phyloP scores from a whole-genome alignment of 2,797 vertebrate species.

The Pogoniulus pusillus region DNA sequence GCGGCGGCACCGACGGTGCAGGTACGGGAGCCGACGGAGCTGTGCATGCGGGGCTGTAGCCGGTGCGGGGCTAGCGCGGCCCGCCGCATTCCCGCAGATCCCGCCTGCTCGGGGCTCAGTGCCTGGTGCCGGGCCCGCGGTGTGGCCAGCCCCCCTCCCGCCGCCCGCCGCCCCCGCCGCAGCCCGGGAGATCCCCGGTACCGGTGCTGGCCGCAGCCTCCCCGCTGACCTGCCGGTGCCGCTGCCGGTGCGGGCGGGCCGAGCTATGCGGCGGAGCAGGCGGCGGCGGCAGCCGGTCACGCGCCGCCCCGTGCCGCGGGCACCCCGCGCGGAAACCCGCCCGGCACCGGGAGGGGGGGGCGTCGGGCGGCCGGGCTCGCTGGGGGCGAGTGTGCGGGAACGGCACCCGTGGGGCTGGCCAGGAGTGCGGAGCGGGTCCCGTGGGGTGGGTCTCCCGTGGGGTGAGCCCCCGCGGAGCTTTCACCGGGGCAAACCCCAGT shows the following conservation, averaged over 20 bases:
- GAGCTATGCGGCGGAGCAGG: slow-evolving; percentile 11
- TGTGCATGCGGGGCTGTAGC: background rate
- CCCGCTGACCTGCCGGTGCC: slow-evolving; percentile 26
- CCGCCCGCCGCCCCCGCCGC: background rate
- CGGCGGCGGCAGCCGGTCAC: slow-evolving; percentile 9
- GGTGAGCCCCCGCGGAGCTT: background rate
- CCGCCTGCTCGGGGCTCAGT: background rate
- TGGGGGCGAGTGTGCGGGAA: background rate
- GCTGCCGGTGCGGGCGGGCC: background rate
- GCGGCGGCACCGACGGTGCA: background rate
- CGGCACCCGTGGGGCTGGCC: background rate
- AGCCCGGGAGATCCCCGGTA: background rate
- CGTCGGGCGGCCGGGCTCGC: background rate
- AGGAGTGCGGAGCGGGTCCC: background rate
- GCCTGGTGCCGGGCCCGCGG: background rate
- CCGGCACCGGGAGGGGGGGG: background rate
- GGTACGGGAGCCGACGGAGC: background rate
- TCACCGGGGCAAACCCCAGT: too few species aligned
- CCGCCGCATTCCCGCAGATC: background rate
- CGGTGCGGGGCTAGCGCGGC: background rate
- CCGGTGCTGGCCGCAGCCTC: background rate
- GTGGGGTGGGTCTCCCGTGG: background rate
- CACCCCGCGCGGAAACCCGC: slow-evolving; percentile 34
- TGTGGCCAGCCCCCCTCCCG: background rate
- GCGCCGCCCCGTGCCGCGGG: slow-evolving; percentile 29